Evolutionary conservation across 2,797 vertebrate species (phyloP).

Genomic region (Falco novaeseelandiae): DNA sequence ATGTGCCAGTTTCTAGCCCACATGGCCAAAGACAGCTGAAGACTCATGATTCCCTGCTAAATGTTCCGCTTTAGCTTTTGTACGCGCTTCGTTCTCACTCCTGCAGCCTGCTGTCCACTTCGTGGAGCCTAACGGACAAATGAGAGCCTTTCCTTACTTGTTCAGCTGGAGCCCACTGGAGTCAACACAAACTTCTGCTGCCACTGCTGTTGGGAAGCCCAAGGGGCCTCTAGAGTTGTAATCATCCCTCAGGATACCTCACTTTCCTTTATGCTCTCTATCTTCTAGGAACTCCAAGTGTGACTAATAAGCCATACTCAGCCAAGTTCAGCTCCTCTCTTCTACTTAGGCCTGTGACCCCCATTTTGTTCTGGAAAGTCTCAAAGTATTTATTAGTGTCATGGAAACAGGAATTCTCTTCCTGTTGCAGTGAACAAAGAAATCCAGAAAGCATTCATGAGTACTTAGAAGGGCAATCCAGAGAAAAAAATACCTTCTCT

Average conservation of each 20-base stretch:
- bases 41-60: conserved; percentile 33
- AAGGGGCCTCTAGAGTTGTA: conserved; percentile 28
- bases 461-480: background rate
- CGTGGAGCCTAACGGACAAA: conserved; percentile 63
- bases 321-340: background rate
- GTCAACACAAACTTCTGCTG: conserved; percentile 71
- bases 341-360: background rate
- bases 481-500: background rate
- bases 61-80: conserved; percentile 53
- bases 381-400: background rate
- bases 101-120: conserved; percentile 63
- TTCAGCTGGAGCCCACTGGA: conserved; percentile 51
- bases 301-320: background rate
- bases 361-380: background rate
- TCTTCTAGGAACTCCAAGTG: background rate
- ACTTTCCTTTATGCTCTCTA: background rate
- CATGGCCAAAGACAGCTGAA: background rate
- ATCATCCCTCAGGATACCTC: conserved; percentile 24
- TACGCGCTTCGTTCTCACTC: conserved; percentile 54
- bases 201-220: conserved; percentile 69
- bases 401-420: background rate
- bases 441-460: background rate
- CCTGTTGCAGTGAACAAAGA: background rate
- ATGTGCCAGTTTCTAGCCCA: background rate
- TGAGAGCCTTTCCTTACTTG: conserved; percentile 47